Conservation (phyloP, 2,797 vertebrate species). For the Ptychadena robeensis region DNA sequence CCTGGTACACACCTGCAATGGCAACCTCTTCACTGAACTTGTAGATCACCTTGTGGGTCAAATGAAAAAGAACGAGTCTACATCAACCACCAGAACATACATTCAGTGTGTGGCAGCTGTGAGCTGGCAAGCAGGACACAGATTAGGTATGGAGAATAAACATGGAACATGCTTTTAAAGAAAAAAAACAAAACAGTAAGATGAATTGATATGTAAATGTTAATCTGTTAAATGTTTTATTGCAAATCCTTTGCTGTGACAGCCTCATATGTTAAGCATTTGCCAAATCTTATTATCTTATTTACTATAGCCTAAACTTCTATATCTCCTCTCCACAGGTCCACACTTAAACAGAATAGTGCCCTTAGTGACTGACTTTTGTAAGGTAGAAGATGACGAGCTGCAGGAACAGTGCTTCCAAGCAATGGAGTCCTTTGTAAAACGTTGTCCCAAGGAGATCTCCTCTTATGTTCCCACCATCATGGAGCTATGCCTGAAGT, state of each 20-base stretch:
- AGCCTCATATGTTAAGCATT: too few species aligned
- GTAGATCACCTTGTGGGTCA: conserved; percentile 84
- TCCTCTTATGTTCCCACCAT: conserved; percentile 83
- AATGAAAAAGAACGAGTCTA: conserved; percentile 76
- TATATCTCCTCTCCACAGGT: conserved; percentile 73
- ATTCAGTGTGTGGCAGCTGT: conserved; percentile 92
- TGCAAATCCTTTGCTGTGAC: too few species aligned
- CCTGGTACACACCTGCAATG: conserved; percentile 87
- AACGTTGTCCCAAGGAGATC: conserved; percentile 89
- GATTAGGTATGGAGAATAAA: conserved; percentile 79
- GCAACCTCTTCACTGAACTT: conserved; percentile 87
- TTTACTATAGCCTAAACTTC: neutral
- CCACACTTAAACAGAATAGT: conserved; percentile 89
- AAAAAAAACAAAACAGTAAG: too few species aligned
- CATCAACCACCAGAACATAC: conserved; percentile 85
- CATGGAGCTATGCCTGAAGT: conserved; percentile 87
- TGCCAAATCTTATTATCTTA: neutral
- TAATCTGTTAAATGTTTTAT: too few species aligned
- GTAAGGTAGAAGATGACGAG: conserved; percentile 88
- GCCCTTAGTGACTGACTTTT: conserved; percentile 88
- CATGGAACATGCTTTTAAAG: neutral
- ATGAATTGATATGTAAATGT: too few species aligned
- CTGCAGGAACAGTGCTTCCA: conserved; percentile 93
- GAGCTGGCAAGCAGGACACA: conserved; percentile 90
- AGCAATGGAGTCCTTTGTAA: conserved; percentile 91